Percentiles rank a stretch among this genome's conserved stretches.
These are phyloP conservation scores for Drosophila nebulosa DNA, from an alignment of 1,140 invertebrate genomes.

Conservation along the genomic window DNA sequence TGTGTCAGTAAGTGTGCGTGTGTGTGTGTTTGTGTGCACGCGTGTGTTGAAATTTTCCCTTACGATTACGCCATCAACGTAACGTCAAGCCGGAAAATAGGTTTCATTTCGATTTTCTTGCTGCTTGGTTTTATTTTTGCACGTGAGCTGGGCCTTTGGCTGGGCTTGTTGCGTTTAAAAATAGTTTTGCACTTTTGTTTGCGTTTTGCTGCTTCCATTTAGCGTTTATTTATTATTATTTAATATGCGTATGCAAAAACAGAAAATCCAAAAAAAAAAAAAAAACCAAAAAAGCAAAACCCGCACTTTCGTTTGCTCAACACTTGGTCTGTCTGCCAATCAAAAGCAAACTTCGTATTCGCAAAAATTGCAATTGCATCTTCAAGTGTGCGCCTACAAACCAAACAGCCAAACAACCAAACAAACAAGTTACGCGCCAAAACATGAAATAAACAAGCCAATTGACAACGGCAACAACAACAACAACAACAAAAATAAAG, in stretches of 20 bases:
- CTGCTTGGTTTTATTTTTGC: slow-evolving; percentile 54
- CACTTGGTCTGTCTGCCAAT: slow-evolving; percentile 52
- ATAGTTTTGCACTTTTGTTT: slow-evolving; percentile 19
- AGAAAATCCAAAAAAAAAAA: slow-evolving; percentile 2
- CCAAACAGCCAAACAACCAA: slow-evolving; percentile 20
- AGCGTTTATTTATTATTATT: not conserved
- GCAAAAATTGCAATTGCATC: slow-evolving; percentile 19
- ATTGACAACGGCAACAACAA: slow-evolving; percentile 50
- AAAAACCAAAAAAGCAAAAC: too few species aligned
- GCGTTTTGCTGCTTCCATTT: not conserved
- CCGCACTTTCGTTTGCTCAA: slow-evolving; percentile 1
- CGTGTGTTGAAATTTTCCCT: slow-evolving; percentile 11
- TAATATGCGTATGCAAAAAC: not conserved
- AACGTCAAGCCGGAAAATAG: slow-evolving; percentile 20
- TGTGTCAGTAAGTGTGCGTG: not conserved
- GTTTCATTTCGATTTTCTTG: slow-evolving; percentile 29
- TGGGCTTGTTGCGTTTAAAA: slow-evolving; percentile 25
- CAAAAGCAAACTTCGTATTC: slow-evolving; percentile 22
- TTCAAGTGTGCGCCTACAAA: slow-evolving; percentile 32
- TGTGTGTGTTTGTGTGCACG: not conserved
- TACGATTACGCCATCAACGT: slow-evolving; percentile 61
- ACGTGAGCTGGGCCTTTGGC: slow-evolving; percentile 33
- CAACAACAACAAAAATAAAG: not conserved
- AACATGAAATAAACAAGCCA: slow-evolving; percentile 75
- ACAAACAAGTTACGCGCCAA: slow-evolving; percentile 74